Evolutionary conservation across 1,140 invertebrate species (phyloP).

Genomic region (Prorops nasuta): DNA sequence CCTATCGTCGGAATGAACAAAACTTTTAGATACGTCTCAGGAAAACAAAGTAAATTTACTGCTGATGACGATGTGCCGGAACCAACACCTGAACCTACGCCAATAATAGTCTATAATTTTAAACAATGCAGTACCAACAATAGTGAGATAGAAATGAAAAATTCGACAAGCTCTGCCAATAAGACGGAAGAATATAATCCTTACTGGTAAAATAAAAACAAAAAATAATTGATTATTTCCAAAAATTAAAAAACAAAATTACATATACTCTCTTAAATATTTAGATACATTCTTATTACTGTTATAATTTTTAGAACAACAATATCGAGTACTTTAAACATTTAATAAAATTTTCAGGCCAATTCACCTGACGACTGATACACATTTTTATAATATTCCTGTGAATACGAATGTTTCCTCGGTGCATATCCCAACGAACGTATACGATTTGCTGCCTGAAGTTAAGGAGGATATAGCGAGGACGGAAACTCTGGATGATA

Average conservation of each 20-base stretch:
- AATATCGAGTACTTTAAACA: too few relatives aligned
- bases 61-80: constrained; percentile 24
- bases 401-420: constrained; percentile 83
- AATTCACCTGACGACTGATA: constrained; percentile 68
- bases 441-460: constrained; percentile 73
- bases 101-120: too few relatives aligned
- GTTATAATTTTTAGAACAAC: too few relatives aligned
- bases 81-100: constrained; percentile 25
- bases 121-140: too few relatives aligned
- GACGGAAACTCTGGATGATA: constrained; percentile 80
- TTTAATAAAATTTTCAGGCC: constrained; percentile 30
- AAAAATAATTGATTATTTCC: too few relatives aligned
- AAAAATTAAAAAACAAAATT: too few relatives aligned
- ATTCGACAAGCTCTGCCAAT: too few relatives aligned
- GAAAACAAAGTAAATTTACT: constrained; percentile 65
- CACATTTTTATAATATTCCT: constrained; percentile 81
- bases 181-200: too few relatives aligned
- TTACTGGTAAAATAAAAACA: too few relatives aligned
- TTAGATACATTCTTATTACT: too few relatives aligned
- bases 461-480: constrained; percentile 78
- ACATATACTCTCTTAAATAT: too few relatives aligned
- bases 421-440: constrained; percentile 92
- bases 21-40: constrained; percentile 66
- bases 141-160: too few relatives aligned
- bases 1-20: constrained; percentile 27